Evolutionary conservation across 2,888 invertebrate species (phyloP).

Genomic region (Ceriagrion tenellum): DNA sequence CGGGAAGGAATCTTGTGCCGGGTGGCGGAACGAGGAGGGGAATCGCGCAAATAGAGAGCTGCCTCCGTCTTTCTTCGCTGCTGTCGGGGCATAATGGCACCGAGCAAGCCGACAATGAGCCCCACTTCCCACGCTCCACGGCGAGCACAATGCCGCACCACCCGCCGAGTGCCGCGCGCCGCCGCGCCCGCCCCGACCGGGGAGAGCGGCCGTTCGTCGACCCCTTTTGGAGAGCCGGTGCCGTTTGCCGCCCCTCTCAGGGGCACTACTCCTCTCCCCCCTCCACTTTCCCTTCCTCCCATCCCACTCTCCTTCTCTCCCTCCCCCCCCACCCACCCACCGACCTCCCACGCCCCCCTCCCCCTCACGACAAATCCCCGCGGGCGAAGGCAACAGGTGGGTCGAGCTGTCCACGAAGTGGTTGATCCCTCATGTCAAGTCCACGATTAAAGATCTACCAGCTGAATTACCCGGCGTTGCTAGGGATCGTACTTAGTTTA

Average conservation of each 20-base stretch:
- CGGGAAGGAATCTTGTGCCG: neutral
- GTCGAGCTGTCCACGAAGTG: no score
- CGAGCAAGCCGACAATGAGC: neutral
- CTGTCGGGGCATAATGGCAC: no score
- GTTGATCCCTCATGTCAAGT: no score
- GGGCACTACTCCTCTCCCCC: neutral
- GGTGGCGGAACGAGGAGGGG: neutral
- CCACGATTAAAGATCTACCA: no score
- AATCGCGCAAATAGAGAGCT: neutral
- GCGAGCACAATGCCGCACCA: neutral
- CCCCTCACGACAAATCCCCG: no score
- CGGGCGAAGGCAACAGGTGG: no score
- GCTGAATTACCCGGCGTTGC: no score
- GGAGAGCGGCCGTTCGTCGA: neutral
- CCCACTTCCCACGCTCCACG: neutral
- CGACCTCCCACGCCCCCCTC: neutral
- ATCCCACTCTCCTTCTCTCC: no score
- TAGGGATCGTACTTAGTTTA: no score
- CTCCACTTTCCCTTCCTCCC: no score
- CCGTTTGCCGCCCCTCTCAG: neutral
- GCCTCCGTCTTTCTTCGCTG: no score
- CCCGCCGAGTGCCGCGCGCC: neutral
- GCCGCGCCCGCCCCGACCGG: no score
- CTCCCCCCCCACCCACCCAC: neutral
- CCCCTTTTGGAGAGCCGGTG: neutral